Percentiles rank a stretch among this genome's conserved stretches.
These are phyloP conservation scores for Papilio xuthus DNA, from an alignment of 1,140 invertebrate species.

Conservation along the genomic window DNA sequence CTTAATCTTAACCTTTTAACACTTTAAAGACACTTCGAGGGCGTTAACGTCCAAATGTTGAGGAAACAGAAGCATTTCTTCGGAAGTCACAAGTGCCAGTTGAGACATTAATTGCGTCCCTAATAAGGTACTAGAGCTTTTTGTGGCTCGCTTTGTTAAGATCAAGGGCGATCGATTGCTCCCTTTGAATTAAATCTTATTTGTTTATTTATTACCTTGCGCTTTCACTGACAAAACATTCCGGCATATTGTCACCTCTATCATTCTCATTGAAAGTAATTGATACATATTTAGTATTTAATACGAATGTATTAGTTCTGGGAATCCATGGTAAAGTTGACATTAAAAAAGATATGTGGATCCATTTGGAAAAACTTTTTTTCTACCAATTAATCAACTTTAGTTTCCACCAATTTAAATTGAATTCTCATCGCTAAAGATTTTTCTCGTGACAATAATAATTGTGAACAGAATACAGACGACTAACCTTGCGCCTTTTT, in stretches of 20 bases:
- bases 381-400: too few relatives aligned
- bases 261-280: too few relatives aligned
- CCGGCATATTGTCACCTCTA: neutral
- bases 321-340: neutral
- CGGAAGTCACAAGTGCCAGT: neutral
- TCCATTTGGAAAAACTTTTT: too few relatives aligned
- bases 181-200: neutral
- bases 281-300: too few relatives aligned
- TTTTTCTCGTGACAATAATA: neutral
- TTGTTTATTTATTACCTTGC: neutral
- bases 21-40: slow-evolving; percentile 9
- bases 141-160: slow-evolving; percentile 15
- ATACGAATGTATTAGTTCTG: neutral
- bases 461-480: neutral
- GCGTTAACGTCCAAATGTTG: neutral
- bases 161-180: slow-evolving; percentile 7
- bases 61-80: slow-evolving; percentile 11
- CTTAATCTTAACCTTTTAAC: neutral
- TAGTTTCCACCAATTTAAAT: neutral
- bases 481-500: neutral
- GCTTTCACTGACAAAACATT: neutral
- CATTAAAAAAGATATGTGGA: neutral
- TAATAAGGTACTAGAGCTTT: slow-evolving; percentile 4
- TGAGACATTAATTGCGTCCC: neutral
- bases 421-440: neutral